Evolutionary conservation across 2,797 vertebrate genomes (phyloP), one percentile per base, ranked within the genome.

Genomic region (Hyperoplus immaculatus): DNA sequence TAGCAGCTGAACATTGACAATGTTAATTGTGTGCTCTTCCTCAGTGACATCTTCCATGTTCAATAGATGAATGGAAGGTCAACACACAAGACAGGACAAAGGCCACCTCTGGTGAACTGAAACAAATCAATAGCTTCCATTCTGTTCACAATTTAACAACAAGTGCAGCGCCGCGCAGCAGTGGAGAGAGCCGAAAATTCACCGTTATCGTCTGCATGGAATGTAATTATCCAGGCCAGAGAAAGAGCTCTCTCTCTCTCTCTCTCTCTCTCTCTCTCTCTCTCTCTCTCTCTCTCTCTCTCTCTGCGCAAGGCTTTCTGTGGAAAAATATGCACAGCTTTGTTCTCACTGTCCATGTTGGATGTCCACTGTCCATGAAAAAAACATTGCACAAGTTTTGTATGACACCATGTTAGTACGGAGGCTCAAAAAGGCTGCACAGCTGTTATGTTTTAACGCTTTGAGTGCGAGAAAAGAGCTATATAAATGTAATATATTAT

Each of bases 181-280:
- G 72, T 9, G 61, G 63, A 73, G 87, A 73, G 87, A 88, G 88
- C 83, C 77, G 69, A 88, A 91, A 94, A 95, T 93, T 93, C 90
- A 89, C 71, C 8, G 89, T 94, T 95, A 95, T 95, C 95, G 75
- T 78, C 87, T 66, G 84, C 60, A 53, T 87, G 91, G 95, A 95
- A 95, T 95, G 94, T 88, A 92, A 95, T 95, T 95, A 94, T 90
- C 78, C 73, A 75, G 76, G 39, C 43, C 56, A 50, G 86, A 67
- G 70, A 89, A 90, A 78, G 41, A 63, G 79, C 69, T 82, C 80
- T 88, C 77, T 85, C 82, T 81, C 72, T 56, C 29, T 29, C 29
- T 29, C 29, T 29, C 29, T 29, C 29, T 29, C 29, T 29, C 80
- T 88, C 77, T 85, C 82, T 81, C 72, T 56, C 69, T 82, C 80